Percentiles rank a stretch among this genome's conserved stretches.
Evolutionary conservation across 2,888 invertebrate genomes (phyloP).

Genomic region (Bimastos eiseni): DNA sequence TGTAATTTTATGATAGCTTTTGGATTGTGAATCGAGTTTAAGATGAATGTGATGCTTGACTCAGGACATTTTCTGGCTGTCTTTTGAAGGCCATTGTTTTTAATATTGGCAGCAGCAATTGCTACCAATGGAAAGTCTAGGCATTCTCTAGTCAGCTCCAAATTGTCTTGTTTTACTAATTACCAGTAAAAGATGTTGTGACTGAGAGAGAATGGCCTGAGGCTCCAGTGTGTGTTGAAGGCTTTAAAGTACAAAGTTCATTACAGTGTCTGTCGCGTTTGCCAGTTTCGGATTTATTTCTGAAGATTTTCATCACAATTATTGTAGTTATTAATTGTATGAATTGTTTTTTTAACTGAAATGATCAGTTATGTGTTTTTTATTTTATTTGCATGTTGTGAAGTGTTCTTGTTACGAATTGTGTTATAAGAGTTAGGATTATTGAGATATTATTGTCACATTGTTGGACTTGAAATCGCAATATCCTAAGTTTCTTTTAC

Average conservation of each 20-base stretch:
- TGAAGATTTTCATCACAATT: neutral
- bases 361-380: neutral
- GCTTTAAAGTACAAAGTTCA: neutral
- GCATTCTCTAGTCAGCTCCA: neutral
- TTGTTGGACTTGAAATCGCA: no score
- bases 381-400: neutral
- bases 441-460: neutral
- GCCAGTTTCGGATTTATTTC: no score
- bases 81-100: neutral
- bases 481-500: no score
- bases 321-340: neutral
- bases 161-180: neutral
- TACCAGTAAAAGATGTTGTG: neutral
- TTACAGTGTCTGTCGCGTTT: no score
- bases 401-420: no score
- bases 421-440: no score
- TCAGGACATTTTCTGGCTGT: neutral
- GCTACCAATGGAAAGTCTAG: neutral
- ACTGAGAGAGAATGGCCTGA: neutral
- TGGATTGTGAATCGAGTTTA: neutral
- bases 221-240: neutral
- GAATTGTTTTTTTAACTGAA: neutral
- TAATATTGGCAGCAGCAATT: neutral
- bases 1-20: neutral
- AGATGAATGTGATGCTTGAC: neutral